Evolutionary conservation across 2,113 vertebrate species (phyloP).

Genomic region (Seriola quinqueradiata): DNA sequence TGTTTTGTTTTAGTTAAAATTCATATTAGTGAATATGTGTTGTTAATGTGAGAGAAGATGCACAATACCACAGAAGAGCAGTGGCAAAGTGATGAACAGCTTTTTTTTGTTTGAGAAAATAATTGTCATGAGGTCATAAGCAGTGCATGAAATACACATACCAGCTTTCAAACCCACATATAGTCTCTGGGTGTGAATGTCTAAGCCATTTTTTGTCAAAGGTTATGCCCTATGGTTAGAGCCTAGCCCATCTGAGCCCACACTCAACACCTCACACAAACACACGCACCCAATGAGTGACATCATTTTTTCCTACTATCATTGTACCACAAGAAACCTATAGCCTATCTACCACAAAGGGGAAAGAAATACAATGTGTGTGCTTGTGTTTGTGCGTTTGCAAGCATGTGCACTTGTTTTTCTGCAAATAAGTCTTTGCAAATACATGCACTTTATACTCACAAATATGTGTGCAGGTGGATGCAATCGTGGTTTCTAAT

Average conservation of each 20-base stretch:
- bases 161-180: conserved; percentile 7
- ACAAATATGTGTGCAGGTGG: conserved; percentile 25
- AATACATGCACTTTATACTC: background rate
- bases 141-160: conserved; percentile 7
- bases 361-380: conserved; percentile 18
- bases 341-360: conserved; percentile 42
- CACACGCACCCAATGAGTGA: conserved; percentile 41
- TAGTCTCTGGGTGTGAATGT: conserved; percentile 45
- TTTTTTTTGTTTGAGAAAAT: background rate
- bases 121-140: background rate
- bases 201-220: conserved; percentile 52
- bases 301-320: conserved; percentile 67
- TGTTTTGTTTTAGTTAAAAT: background rate
- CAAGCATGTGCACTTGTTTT: conserved; percentile 5
- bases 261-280: conserved; percentile 42
- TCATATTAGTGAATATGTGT: background rate
- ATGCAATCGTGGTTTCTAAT: conserved; percentile 21
- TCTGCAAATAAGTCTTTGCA: conserved; percentile 30
- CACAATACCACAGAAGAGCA: background rate
- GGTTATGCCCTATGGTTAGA: conserved; percentile 70
- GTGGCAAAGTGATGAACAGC: background rate
- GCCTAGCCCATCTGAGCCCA: conserved; percentile 54
- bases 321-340: conserved; percentile 45
- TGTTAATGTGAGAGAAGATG: background rate
- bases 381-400: conserved; percentile 10